phyloP scores from a whole-genome alignment of 2,113 vertebrate genomes.

The Rafetus swinhoei region DNA sequence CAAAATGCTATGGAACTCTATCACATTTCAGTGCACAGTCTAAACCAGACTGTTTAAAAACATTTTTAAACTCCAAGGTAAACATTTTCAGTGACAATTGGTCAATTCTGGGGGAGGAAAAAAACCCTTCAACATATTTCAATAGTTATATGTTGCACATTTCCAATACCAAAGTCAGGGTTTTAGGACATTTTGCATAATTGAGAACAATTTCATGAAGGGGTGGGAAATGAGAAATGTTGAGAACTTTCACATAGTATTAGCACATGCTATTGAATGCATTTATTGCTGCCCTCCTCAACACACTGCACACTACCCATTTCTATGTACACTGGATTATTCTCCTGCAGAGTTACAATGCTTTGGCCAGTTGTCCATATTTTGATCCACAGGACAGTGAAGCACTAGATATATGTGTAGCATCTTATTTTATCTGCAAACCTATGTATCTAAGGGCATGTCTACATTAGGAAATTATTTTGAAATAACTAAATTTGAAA shows the following conservation, averaged over 20 bases:
- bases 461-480: too few species aligned
- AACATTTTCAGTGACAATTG: not conserved
- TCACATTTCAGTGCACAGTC: not conserved
- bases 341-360: not conserved
- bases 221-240: not conserved
- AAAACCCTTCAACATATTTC: not conserved
- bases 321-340: rapidly evolving
- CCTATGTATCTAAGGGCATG: not conserved
- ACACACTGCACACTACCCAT: not conserved
- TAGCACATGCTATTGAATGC: not conserved
- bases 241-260: not conserved
- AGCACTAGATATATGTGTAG: not conserved
- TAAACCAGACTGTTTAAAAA: not conserved
- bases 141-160: rapidly evolving
- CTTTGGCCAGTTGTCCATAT: rapidly evolving
- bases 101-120: not conserved
- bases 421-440: not conserved
- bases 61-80: not conserved
- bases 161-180: not conserved
- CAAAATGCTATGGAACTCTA: conserved; percentile 9
- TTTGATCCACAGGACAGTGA: not conserved
- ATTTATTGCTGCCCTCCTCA: not conserved
- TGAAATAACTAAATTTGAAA: too few species aligned
- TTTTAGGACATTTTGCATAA: not conserved
- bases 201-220: not conserved